Base-by-base conservation (phyloP, 2,113 vertebrate genomes). In the Rynchops niger region DNA sequence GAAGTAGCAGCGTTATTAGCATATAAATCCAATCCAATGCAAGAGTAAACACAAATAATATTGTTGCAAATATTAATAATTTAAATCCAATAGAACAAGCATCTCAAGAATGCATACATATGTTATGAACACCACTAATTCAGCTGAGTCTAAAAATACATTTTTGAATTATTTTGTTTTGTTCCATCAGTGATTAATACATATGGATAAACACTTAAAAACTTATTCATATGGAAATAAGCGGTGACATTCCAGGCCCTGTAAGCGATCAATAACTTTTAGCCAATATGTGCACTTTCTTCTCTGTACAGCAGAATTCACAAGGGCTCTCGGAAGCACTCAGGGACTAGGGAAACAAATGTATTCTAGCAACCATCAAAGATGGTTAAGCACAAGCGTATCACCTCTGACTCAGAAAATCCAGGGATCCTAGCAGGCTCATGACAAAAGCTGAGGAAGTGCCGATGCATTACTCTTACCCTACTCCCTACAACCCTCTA, bases 1-100 rank as follows among this genome's bases (percentile, higher is more conserved):
- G 70, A 50, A 83, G 85, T 21, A 80, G 81, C 65, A 85, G n/a
- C 23, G 3, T 45, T 72, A 79, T 76, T 80, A 95, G 84, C 78
- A 77, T 8, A 65, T 56, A 90, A 93, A 95, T 50, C 66, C 69
- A 78, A 61, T 53, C 30, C 53, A 53, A 30, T 1, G 40, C 78
- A 56, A 81, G 80, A 61, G 56, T 76, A 96, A 94, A 94, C 83
- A 93, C 69, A 90, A 95, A 66, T 89, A 91, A 91, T 53, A 53
- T 36, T 19, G 27, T 65, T 88, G 81, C 53, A 93, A 84, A 74
- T 81, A 61, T 94, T 87, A 96, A 95, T 93, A 96, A 96, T 95
- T 97, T 65, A 95, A 93, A 93, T 79, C 40, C 29, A 94, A 90
- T 80, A 85, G 83, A 89, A 55, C 34, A 66, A 79, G 56, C n/a